A percentile compares a stretch with the other conserved stretches of the same genome.
phyloP scores from a whole-genome alignment of 2,888 invertebrate genomes.

The Ennomos fuscantarius region DNA sequence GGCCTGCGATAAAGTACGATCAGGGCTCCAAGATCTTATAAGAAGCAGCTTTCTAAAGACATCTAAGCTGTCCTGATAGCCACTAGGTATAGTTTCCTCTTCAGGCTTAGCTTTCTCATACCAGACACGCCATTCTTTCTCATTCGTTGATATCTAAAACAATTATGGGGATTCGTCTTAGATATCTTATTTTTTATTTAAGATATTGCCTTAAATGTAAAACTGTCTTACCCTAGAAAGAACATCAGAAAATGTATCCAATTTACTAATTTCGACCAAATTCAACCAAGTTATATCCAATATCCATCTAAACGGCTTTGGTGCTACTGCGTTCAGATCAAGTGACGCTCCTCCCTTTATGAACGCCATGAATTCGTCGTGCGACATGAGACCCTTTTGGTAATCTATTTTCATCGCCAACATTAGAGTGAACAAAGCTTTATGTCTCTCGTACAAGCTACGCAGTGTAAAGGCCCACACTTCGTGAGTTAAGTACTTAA shows the following conservation, averaged over 20 bases:
- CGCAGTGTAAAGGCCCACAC: constrained; percentile 97
- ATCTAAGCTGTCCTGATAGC: constrained; percentile 93
- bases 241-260: constrained; percentile 92
- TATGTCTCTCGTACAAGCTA: constrained; percentile 97
- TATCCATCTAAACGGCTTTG: constrained; percentile 98
- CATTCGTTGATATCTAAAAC: constrained; percentile 90
- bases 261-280: constrained; percentile 95
- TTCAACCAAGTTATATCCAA: constrained; percentile 98
- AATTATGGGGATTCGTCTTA: background rate
- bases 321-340: constrained; percentile 95
- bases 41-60: constrained; percentile 95
- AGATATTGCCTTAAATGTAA: constrained; percentile 2
- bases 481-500: constrained; percentile 95
- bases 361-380: constrained; percentile 97
- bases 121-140: constrained; percentile 95
- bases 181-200: too few relatives aligned
- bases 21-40: constrained; percentile 97
- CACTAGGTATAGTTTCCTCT: constrained; percentile 95
- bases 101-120: constrained; percentile 97
- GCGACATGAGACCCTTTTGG: constrained; percentile 91
- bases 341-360: constrained; percentile 98
- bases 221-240: constrained; percentile 87
- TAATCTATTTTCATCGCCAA: constrained; percentile 98
- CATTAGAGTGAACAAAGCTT: constrained; percentile 96
- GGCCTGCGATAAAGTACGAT: constrained; percentile 96